phyloP scores from a whole-genome alignment of 2,888 invertebrate species.

The Drosophila mimica region DNA sequence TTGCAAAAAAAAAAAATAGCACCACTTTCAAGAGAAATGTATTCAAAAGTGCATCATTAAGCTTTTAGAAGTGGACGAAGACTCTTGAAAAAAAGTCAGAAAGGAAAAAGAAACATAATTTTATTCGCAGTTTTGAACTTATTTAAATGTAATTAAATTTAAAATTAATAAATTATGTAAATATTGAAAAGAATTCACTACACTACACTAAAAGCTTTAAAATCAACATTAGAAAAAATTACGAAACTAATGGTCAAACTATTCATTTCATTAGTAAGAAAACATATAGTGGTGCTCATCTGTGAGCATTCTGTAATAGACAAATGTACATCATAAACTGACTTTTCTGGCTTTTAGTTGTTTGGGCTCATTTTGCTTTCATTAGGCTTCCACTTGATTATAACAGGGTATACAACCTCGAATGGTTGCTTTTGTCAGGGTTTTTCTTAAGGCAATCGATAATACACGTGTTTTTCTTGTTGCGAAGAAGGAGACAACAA shows the following conservation, averaged over 20 bases:
- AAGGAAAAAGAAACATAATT: not conserved
- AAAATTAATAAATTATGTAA: not conserved
- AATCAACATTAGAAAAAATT: not conserved
- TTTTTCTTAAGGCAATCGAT: slow-evolving; percentile 50
- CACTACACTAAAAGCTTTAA: not conserved
- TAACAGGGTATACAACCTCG: slow-evolving; percentile 23
- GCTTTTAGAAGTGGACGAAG: no score
- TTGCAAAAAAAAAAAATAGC: not conserved
- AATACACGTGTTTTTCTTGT: slow-evolving; percentile 41
- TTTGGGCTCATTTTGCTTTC: not conserved
- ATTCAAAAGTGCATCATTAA: no score
- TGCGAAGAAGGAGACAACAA: slow-evolving; percentile 2
- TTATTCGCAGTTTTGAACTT: no score
- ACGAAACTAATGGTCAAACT: not conserved
- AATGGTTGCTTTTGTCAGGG: slow-evolving; percentile 5
- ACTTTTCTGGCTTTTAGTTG: not conserved
- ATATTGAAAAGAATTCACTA: not conserved
- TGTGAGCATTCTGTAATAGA: not conserved
- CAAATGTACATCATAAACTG: not conserved
- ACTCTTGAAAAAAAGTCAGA: no score
- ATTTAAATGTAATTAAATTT: no score
- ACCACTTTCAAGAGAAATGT: no score
- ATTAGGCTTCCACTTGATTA: not conserved
- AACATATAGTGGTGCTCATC: not conserved
- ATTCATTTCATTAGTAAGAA: not conserved